A percentile compares a stretch with the other conserved stretches of the same genome.
These are phyloP conservation scores for Lathamus discolor DNA, from an alignment of 2,113 vertebrate genomes.

Conservation along the genomic window DNA sequence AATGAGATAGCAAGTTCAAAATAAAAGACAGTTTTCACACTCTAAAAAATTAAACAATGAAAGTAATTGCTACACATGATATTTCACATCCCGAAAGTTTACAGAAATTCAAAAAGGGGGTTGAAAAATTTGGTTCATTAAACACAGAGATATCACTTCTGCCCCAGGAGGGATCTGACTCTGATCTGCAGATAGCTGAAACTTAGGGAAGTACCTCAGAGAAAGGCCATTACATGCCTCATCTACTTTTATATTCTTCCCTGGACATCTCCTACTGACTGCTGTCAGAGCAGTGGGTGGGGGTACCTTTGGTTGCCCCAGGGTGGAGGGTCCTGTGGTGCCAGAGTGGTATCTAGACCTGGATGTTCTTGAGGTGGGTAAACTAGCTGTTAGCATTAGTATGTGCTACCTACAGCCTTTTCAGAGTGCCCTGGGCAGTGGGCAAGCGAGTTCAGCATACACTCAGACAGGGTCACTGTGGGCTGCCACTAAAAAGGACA, in stretches of 20 bases:
- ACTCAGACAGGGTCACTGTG: not conserved
- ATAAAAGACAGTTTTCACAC: not conserved
- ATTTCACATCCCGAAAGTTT: not conserved
- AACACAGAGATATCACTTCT: not conserved
- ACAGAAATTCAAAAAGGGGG: not conserved
- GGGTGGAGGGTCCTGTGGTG: not conserved
- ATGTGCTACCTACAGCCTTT: not conserved
- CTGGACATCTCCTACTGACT: not conserved
- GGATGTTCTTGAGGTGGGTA: not conserved
- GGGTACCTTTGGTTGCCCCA: not conserved
- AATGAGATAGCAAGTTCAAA: not conserved
- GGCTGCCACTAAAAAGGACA: not conserved
- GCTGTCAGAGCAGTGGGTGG: not conserved
- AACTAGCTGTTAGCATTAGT: not conserved
- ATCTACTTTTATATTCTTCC: not conserved
- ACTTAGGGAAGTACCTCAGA: not conserved
- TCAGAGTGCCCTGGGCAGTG: fast-evolving
- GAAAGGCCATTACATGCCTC: not conserved
- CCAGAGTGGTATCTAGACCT: not conserved
- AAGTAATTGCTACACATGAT: not conserved
- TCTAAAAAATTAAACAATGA: not conserved
- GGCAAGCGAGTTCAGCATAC: not conserved
- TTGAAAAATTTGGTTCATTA: slow-evolving; percentile 9
- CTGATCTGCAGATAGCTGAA: not conserved
- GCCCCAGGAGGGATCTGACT: not conserved